Evolutionary conservation across 2,113 vertebrate genomes (phyloP).

Genomic region (Ophthalmolycus amberensis): DNA sequence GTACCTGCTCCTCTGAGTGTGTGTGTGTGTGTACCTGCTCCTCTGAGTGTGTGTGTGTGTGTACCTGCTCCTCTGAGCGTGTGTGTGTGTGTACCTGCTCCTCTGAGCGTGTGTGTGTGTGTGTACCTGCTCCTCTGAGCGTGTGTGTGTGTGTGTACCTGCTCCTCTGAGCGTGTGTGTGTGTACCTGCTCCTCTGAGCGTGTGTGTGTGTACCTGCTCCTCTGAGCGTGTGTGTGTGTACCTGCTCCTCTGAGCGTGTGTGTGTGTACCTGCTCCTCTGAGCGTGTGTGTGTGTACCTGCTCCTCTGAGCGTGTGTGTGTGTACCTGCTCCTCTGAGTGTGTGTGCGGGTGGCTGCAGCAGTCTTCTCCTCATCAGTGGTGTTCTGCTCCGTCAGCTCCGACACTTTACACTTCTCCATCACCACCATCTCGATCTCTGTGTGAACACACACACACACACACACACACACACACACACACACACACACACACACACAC

Average conservation of each 20-base stretch:
- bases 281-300: constrained; percentile 80
- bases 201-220: no score
- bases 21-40: constrained; percentile 37
- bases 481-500: not conserved
- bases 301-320: constrained; percentile 83
- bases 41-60: no score
- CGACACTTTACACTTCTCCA: constrained; percentile 91
- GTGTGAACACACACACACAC: constrained; percentile 16
- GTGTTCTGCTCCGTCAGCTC: constrained; percentile 93
- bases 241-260: no score
- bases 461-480: not conserved
- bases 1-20: constrained; percentile 90
- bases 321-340: constrained; percentile 90
- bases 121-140: no score
- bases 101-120: no score
- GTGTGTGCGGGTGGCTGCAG: constrained; percentile 85
- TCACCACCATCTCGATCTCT: constrained; percentile 99
- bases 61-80: no score
- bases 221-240: no score
- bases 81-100: no score
- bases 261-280: no score
- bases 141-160: constrained; percentile 80
- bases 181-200: no score
- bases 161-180: constrained; percentile 84
- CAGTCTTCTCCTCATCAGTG: constrained; percentile 96